phyloP scores from a whole-genome alignment of 2,888 invertebrate species.

The Lycophotia porphyrea region DNA sequence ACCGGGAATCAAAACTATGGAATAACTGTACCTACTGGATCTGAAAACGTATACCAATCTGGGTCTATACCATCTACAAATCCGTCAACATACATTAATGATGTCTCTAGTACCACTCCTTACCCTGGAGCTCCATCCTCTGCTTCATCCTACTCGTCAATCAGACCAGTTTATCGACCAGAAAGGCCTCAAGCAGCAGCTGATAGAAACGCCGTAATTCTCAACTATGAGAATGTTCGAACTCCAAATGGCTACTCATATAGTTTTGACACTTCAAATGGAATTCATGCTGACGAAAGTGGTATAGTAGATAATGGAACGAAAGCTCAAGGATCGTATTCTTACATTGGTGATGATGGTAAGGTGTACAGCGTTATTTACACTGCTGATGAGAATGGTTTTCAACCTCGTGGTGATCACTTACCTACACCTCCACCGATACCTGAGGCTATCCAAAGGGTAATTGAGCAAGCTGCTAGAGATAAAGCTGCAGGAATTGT shows the following conservation, averaged over 20 bases:
- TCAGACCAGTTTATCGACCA: slow-evolving; percentile 44
- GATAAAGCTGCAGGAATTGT: slow-evolving; percentile 78
- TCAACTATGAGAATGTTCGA: slow-evolving; percentile 77
- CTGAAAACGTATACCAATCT: slow-evolving; percentile 25
- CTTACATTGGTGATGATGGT: slow-evolving; percentile 85
- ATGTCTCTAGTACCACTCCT: slow-evolving; percentile 27
- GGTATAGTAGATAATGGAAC: slow-evolving; percentile 80
- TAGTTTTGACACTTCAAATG: slow-evolving; percentile 84
- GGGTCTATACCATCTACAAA: neutral
- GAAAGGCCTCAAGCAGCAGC: slow-evolving; percentile 75
- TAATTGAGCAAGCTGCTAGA: slow-evolving; percentile 79
- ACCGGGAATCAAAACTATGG: slow-evolving; percentile 1
- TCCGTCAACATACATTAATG: slow-evolving; percentile 12
- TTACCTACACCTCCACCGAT: slow-evolving; percentile 85
- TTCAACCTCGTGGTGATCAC: slow-evolving; percentile 82
- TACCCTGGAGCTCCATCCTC: slow-evolving; percentile 10
- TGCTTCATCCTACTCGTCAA: slow-evolving; percentile 9
- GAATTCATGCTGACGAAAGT: slow-evolving; percentile 83
- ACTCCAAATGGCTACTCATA: slow-evolving; percentile 81
- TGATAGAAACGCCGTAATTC: slow-evolving; percentile 78
- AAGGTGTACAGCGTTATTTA: slow-evolving; percentile 80
- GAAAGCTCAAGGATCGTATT: slow-evolving; percentile 81
- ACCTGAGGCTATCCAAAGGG: slow-evolving; percentile 81
- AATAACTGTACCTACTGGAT: neutral
- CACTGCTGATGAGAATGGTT: slow-evolving; percentile 86